Conservation (phyloP, 2,113 vertebrate species). For the Peromyscus californicus region DNA sequence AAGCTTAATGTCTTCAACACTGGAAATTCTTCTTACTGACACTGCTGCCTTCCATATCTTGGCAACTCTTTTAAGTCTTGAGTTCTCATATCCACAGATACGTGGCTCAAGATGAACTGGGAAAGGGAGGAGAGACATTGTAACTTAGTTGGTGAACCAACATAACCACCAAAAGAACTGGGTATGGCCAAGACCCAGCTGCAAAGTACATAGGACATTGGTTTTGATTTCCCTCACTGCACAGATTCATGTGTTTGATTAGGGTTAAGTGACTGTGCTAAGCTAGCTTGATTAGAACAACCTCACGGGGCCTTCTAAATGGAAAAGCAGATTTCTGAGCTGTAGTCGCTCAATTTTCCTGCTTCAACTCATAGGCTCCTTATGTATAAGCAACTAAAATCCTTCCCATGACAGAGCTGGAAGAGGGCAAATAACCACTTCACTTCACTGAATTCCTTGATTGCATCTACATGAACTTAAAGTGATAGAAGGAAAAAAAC, state of each 20-base stretch:
- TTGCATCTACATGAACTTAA: neutral
- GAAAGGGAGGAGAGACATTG: neutral
- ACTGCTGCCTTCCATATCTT: neutral
- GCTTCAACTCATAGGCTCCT: neutral
- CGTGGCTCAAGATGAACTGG: neutral
- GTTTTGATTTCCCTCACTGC: neutral
- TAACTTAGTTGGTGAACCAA: neutral
- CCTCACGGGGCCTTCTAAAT: neutral
- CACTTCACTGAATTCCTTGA: neutral
- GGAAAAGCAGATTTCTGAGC: neutral
- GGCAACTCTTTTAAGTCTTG: neutral
- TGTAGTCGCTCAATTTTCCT: neutral
- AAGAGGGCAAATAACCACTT: neutral
- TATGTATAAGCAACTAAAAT: neutral
- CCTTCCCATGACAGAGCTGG: neutral
- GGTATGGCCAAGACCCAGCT: neutral
- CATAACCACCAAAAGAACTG: neutral
- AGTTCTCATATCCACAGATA: neutral
- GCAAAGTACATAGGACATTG: neutral
- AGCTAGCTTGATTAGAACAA: neutral
- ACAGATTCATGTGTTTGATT: neutral
- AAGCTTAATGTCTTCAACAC: conserved; percentile 21
- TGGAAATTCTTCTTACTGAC: neutral
- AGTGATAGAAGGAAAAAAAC: neutral
- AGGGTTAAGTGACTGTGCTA: neutral